Evolutionary conservation across 2,888 invertebrate genomes (phyloP).

Genomic region (Helleia helle): DNA sequence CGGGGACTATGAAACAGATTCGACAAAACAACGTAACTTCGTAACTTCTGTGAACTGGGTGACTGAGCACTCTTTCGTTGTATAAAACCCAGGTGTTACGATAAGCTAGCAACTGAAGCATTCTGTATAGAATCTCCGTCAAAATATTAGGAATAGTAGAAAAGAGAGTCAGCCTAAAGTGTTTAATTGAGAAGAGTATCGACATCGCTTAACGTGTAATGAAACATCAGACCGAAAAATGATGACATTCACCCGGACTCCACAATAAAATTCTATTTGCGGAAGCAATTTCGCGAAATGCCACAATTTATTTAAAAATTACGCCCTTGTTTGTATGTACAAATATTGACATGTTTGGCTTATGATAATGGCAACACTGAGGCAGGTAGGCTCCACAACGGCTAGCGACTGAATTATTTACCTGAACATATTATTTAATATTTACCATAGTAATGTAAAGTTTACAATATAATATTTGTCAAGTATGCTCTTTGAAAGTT

Average conservation of each 20-base stretch:
- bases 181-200: too few species aligned
- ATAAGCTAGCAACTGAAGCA: too few species aligned
- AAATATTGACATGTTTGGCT: conserved; percentile 75
- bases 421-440: conserved; percentile 68
- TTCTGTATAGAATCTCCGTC: too few species aligned
- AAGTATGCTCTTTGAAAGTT: conserved; percentile 68
- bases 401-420: conserved; percentile 67
- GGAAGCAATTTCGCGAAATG: conserved; percentile 71
- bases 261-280: conserved; percentile 69
- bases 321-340: conserved; percentile 71
- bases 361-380: conserved; percentile 73
- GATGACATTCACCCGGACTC: conserved; percentile 45
- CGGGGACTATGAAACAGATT: too few species aligned
- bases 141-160: too few species aligned
- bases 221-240: not conserved
- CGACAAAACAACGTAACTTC: too few species aligned
- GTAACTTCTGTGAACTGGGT: too few species aligned
- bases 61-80: too few species aligned
- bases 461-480: conserved; percentile 71
- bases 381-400: conserved; percentile 47
- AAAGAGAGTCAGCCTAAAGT: too few species aligned
- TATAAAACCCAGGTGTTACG: too few species aligned
- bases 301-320: conserved; percentile 76
- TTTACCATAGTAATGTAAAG: conserved; percentile 66
- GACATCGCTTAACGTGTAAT: too few species aligned